A percentile compares a stretch with the other conserved stretches of the same genome.
Evolutionary conservation across 2,888 invertebrate genomes (phyloP).

Genomic region (Gryllus longicercus): DNA sequence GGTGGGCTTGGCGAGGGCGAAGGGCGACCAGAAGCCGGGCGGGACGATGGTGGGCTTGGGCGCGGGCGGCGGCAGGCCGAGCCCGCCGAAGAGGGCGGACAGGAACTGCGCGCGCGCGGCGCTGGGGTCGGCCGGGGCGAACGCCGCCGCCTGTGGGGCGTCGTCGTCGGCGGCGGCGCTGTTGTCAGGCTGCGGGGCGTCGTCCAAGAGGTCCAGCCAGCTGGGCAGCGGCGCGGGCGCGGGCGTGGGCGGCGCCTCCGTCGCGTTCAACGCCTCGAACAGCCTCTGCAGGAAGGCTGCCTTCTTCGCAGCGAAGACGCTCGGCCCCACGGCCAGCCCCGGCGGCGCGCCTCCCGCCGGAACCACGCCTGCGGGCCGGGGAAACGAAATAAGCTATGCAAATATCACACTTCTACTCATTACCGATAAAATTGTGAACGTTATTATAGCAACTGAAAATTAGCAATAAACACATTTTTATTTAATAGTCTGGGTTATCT

Average conservation of each 20-base stretch:
- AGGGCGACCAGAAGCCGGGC: conserved; percentile 31
- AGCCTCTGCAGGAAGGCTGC: conserved; percentile 29
- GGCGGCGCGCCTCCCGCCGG: background rate
- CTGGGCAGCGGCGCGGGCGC: background rate
- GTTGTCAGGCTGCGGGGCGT: background rate
- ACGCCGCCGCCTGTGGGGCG: background rate
- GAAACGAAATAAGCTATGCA: too few relatives aligned
- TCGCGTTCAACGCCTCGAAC: conserved; percentile 24
- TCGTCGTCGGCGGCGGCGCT: background rate
- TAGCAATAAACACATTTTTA: too few relatives aligned
- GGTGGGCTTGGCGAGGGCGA: background rate
- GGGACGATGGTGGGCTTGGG: conserved; percentile 32
- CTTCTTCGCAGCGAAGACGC: conserved; percentile 31
- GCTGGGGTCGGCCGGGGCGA: background rate
- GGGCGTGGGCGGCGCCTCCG: conserved; percentile 4
- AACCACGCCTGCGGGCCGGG: too few relatives aligned
- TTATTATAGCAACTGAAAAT: too few relatives aligned
- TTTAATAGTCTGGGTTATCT: too few relatives aligned
- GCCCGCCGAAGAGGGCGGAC: background rate
- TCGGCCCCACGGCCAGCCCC: conserved; percentile 19
- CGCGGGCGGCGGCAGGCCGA: conserved; percentile 9
- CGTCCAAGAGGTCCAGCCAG: background rate
- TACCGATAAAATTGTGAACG: too few relatives aligned
- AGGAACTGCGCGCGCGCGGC: conserved; percentile 2
- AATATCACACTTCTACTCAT: too few relatives aligned